Evolutionary conservation across 2,113 vertebrate species (phyloP).

Genomic region (Erythrolamprus reginae): DNA sequence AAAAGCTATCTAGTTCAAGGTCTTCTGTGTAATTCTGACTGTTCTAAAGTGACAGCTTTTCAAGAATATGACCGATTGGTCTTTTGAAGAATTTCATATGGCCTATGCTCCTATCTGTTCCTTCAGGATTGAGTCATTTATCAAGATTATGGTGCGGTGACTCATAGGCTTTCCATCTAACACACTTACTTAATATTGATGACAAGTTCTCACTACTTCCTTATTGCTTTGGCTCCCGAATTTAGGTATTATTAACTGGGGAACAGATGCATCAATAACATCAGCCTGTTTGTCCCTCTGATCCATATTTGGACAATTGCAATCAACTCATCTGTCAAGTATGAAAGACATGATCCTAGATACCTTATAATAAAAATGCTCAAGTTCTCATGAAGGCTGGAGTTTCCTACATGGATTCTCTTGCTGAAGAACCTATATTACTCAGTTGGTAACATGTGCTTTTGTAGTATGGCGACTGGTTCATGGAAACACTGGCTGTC

Average conservation of each 20-base stretch:
- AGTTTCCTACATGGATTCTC: neutral
- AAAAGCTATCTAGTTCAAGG: neutral
- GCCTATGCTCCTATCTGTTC: neutral
- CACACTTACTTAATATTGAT: constrained; percentile 26
- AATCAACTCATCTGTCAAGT: constrained; percentile 22
- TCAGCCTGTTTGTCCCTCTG: neutral
- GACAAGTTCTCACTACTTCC: constrained; percentile 1
- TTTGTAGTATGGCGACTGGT: neutral
- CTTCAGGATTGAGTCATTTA: constrained; percentile 7
- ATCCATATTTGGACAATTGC: neutral
- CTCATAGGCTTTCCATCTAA: constrained; percentile 23
- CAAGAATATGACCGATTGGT: constrained; percentile 14
- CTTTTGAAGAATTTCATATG: constrained; percentile 4
- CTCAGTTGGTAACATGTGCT: neutral
- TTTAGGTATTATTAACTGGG: constrained; percentile 12
- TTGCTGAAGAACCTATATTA: neutral
- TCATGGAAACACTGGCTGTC: neutral
- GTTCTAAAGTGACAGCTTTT: constrained; percentile 1
- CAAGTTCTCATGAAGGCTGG: neutral
- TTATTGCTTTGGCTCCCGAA: neutral
- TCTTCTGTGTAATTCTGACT: neutral
- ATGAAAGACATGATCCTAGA: neutral
- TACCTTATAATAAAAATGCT: neutral
- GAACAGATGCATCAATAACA: constrained; percentile 22
- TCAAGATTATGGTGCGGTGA: constrained; percentile 27